A percentile compares a stretch with the other conserved stretches of the same genome.
Conservation (phyloP, 2,113 vertebrate species). For the Gambusia affinis region DNA sequence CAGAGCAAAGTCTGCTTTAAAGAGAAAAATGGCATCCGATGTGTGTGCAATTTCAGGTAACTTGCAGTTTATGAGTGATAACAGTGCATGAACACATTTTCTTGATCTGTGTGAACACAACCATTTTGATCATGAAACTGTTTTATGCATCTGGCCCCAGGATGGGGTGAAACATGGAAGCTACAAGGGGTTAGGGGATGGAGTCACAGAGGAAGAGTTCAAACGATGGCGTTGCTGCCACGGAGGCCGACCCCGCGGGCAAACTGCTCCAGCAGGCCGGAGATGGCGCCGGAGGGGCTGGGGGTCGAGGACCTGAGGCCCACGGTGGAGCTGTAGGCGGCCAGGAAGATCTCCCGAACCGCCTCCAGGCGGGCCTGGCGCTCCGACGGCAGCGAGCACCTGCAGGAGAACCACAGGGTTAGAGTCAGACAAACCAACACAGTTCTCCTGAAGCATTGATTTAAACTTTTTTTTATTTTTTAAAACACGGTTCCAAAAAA, state of each 20-base stretch:
- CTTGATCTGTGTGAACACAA: neutral
- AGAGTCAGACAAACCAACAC: neutral
- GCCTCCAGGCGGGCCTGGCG: slow-evolving; percentile 90
- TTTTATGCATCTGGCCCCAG: slow-evolving; percentile 21
- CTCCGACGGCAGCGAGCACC: slow-evolving; percentile 79
- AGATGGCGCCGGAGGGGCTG: slow-evolving; percentile 91
- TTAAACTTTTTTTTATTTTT: no score
- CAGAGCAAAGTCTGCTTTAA: neutral
- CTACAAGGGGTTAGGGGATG: slow-evolving; percentile 25
- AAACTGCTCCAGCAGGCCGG: slow-evolving; percentile 95
- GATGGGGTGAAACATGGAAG: slow-evolving; percentile 13
- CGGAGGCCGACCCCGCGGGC: slow-evolving; percentile 92
- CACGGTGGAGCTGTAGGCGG: slow-evolving; percentile 92
- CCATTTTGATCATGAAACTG: neutral
- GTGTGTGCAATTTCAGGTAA: neutral
- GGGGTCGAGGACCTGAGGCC: slow-evolving; percentile 86
- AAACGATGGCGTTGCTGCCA: slow-evolving; percentile 86
- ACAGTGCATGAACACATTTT: neutral
- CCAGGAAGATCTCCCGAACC: slow-evolving; percentile 91
- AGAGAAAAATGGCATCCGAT: neutral
- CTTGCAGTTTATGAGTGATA: neutral
- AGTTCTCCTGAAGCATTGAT: neutral
- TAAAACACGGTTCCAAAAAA: no score
- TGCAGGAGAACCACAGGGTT: slow-evolving; percentile 27
- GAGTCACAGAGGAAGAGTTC: slow-evolving; percentile 61